Percentiles rank a stretch among this genome's conserved stretches.
Evolutionary conservation across 2,113 vertebrate genomes (phyloP).

Genomic region (Lagenorhynchus albirostris): DNA sequence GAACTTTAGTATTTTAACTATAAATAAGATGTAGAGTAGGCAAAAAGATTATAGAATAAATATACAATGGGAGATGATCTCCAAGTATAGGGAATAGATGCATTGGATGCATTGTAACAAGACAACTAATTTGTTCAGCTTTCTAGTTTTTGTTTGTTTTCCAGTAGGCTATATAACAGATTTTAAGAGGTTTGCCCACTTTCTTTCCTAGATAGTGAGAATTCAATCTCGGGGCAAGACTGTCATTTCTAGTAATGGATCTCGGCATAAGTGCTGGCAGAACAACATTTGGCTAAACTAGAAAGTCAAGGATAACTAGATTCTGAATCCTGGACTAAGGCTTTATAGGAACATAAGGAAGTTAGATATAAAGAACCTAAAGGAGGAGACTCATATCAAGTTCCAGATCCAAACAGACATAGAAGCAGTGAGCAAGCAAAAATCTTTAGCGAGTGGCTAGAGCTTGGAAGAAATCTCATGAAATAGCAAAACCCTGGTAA

Average conservation of each 20-base stretch:
- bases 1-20: background rate
- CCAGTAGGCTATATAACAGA: background rate
- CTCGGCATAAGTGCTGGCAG: background rate
- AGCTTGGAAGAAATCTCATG: background rate
- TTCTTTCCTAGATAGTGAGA: background rate
- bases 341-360: background rate
- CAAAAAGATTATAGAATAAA: background rate
- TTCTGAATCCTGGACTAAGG: background rate
- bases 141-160: background rate
- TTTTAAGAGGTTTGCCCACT: background rate
- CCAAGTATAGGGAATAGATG: background rate
- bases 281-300: background rate
- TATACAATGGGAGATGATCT: background rate
- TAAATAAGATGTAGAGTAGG: background rate
- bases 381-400: background rate
- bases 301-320: background rate
- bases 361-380: background rate
- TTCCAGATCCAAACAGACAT: background rate
- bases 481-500: background rate
- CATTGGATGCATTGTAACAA: background rate
- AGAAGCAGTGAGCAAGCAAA: background rate
- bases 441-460: background rate
- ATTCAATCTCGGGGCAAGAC: background rate
- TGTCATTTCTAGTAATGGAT: background rate
- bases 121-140: background rate